Conservation (phyloP, 2,797 vertebrate species). For the Myripristis jacobus region DNA sequence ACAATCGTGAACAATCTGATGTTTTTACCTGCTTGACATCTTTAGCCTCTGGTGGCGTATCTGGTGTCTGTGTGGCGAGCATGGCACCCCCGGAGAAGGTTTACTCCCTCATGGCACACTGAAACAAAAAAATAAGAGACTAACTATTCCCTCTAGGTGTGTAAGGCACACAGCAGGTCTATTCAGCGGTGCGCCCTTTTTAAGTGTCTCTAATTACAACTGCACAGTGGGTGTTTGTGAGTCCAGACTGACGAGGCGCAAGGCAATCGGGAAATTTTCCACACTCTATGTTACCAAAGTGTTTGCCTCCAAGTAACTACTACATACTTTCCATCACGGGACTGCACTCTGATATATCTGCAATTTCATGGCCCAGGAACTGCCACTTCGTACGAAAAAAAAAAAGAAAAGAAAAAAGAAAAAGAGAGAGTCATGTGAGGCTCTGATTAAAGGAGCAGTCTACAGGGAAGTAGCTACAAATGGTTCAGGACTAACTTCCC, state of each 20-base stretch:
- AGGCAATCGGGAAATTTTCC: conserved; percentile 45
- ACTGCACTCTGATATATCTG: conserved; percentile 37
- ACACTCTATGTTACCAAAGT: not conserved
- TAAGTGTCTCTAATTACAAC: not conserved
- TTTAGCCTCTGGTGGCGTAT: conserved; percentile 81
- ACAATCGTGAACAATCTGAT: not conserved
- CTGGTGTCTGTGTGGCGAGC: conserved; percentile 88
- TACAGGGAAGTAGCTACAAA: conserved; percentile 62
- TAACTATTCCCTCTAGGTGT: not conserved
- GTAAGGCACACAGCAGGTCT: not conserved
- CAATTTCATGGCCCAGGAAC: conserved; percentile 30
- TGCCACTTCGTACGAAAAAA: conserved; percentile 28
- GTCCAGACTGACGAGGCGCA: conserved; percentile 15
- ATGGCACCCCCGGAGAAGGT: conserved; percentile 81
- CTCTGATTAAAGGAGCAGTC: conserved; percentile 42
- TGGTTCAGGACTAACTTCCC: conserved; percentile 53
- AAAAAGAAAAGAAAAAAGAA: no score
- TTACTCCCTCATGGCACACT: conserved; percentile 82
- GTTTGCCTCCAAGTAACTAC: conserved; percentile 3
- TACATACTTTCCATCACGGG: conserved; percentile 49
- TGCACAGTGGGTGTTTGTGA: not conserved
- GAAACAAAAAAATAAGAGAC: conserved; percentile 71
- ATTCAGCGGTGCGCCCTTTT: not conserved
- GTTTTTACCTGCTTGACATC: conserved; percentile 88
- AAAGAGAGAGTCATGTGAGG: conserved; percentile 70